phyloP scores from a whole-genome alignment of 2,888 invertebrate species.

The Cremastinae sp. region DNA sequence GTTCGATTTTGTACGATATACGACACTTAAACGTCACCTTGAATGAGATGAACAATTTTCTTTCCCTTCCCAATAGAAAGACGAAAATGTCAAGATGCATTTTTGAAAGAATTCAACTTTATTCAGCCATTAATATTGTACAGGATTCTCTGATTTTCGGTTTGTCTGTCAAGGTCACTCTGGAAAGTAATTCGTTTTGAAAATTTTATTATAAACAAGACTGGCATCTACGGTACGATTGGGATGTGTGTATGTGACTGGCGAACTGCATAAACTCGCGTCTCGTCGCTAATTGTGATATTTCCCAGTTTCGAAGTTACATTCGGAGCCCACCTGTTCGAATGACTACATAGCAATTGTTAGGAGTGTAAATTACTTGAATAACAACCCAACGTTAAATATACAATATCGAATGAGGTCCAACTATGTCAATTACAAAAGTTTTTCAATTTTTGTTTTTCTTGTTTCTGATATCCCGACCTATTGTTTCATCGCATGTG shows the following conservation, averaged over 20 bases:
- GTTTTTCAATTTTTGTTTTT: constrained; percentile 13
- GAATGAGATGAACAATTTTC: background rate
- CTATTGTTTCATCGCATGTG: constrained; percentile 11
- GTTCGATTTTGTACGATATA: too few species aligned
- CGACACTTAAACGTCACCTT: too few species aligned
- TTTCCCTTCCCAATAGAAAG: background rate
- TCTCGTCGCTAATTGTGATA: constrained; percentile 41
- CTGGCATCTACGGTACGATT: constrained; percentile 38
- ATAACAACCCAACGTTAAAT: constrained; percentile 61
- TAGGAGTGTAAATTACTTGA: constrained; percentile 55
- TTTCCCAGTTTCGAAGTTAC: constrained; percentile 30
- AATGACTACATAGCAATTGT: constrained; percentile 20
- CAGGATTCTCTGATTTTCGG: constrained; percentile 39
- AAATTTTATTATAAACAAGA: constrained; percentile 27
- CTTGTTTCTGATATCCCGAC: constrained; percentile 3
- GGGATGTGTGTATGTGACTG: constrained; percentile 45
- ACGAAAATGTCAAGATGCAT: constrained; percentile 5
- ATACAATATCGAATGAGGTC: constrained; percentile 58
- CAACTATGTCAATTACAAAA: constrained; percentile 59
- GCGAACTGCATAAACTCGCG: constrained; percentile 43
- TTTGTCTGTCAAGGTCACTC: constrained; percentile 21
- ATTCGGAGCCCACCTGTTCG: constrained; percentile 38
- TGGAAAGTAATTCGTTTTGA: constrained; percentile 26
- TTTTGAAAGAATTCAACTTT: constrained; percentile 45
- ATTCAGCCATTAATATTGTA: constrained; percentile 48